Percentiles rank a stretch among this genome's conserved stretches.
Conservation (phyloP, 2,888 invertebrate genomes). For the Pilophorus perplexus region DNA sequence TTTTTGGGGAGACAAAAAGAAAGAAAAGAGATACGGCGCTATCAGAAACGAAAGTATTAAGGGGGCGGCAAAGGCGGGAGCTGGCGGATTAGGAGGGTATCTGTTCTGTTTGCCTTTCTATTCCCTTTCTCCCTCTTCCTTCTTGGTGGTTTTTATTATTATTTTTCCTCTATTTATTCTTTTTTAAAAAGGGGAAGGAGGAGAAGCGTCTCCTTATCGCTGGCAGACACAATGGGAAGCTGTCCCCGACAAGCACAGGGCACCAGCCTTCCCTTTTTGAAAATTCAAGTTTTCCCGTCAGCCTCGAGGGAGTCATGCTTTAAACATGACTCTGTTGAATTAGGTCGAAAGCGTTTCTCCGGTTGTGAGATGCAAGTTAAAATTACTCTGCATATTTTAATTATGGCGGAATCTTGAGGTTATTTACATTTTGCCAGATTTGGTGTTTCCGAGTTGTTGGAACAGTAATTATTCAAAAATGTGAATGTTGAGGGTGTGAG, state of each 20-base stretch:
- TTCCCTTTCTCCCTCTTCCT: background rate
- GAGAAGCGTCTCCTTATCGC: slow-evolving; percentile 22
- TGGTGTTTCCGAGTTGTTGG: no score
- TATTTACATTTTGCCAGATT: no score
- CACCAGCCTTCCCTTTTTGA: background rate
- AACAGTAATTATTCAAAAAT: no score
- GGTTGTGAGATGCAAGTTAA: background rate
- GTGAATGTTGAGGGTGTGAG: no score
- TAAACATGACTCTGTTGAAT: background rate
- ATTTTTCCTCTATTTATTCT: slow-evolving; percentile 24
- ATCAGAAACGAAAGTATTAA: slow-evolving; percentile 31
- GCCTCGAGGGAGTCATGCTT: background rate
- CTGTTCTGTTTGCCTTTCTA: background rate
- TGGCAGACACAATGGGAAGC: slow-evolving; percentile 15
- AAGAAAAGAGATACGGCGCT: slow-evolving; percentile 17
- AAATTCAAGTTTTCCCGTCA: background rate
- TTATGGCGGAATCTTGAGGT: no score
- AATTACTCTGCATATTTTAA: background rate
- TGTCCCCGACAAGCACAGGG: slow-evolving; percentile 13
- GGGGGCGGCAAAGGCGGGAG: background rate
- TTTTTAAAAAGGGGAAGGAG: background rate
- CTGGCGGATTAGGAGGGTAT: background rate
- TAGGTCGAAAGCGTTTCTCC: background rate
- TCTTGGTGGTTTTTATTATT: slow-evolving; percentile 1
- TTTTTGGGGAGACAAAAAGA: slow-evolving; percentile 15